Conservation (phyloP, 2,797 vertebrate species). For the Rallus crepitans region DNA sequence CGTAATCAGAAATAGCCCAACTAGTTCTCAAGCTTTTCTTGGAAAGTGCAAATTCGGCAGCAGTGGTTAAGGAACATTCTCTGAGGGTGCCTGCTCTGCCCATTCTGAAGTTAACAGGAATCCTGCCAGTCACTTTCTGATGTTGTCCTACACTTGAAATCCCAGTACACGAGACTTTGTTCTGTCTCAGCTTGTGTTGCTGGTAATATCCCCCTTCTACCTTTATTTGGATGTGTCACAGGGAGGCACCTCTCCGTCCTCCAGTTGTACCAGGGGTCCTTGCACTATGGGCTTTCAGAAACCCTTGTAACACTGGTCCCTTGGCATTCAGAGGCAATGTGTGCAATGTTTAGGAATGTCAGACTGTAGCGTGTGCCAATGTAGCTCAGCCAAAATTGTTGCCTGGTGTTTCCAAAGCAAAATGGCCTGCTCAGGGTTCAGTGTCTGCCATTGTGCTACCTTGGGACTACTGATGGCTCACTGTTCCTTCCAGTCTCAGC, state of each 20-base stretch:
- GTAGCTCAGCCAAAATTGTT: background rate
- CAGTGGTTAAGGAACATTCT: background rate
- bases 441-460: background rate
- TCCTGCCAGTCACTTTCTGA: background rate
- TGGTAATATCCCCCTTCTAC: background rate
- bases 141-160: background rate
- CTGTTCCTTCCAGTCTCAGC: background rate
- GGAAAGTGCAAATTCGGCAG: background rate
- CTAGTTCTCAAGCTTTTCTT: background rate
- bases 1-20: background rate
- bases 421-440: background rate
- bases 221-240: background rate
- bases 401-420: slow-evolving; percentile 30
- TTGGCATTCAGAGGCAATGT: background rate
- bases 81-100: background rate
- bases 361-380: background rate
- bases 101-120: background rate
- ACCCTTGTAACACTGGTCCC: background rate
- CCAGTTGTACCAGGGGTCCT: background rate
- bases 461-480: background rate
- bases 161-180: background rate
- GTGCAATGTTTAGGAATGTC: slow-evolving; percentile 39
- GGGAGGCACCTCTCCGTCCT: background rate
- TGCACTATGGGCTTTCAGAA: background rate
- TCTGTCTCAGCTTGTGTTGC: background rate